These are phyloP conservation scores for Drosophila pullipes DNA, from an alignment of 2,888 invertebrate genomes.

Conservation along the genomic window DNA sequence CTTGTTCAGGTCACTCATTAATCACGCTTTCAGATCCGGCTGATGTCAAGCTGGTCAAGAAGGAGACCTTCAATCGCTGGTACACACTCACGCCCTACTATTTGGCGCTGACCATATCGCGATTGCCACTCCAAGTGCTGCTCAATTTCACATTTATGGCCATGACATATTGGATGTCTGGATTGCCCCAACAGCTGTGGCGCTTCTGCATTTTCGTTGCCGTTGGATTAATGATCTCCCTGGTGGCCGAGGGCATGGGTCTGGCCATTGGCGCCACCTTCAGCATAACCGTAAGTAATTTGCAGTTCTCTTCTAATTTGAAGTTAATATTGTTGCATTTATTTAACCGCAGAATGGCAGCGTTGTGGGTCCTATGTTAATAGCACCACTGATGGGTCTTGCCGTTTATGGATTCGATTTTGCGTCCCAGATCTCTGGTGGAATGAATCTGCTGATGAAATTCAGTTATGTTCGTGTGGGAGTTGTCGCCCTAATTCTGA, in stretches of 20 bases:
- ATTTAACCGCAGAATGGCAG: slow-evolving; percentile 88
- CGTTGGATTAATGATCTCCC: slow-evolving; percentile 89
- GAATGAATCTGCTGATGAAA: slow-evolving; percentile 89
- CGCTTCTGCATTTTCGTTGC: slow-evolving; percentile 90
- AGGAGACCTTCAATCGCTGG: slow-evolving; percentile 90
- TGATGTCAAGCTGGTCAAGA: slow-evolving; percentile 89
- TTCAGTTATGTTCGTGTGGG: slow-evolving; percentile 89
- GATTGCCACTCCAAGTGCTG: slow-evolving; percentile 87
- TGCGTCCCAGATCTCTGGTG: slow-evolving; percentile 87
- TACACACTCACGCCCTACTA: slow-evolving; percentile 89
- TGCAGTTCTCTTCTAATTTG: not conserved
- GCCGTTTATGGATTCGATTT: slow-evolving; percentile 91
- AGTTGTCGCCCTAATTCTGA: slow-evolving; percentile 88
- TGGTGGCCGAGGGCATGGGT: slow-evolving; percentile 92
- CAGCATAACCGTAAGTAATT: slow-evolving; percentile 88
- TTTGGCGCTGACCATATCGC: slow-evolving; percentile 88
- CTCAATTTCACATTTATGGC: slow-evolving; percentile 88
- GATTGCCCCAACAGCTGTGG: slow-evolving; percentile 88
- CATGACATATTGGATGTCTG: slow-evolving; percentile 89
- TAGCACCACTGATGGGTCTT: slow-evolving; percentile 89
- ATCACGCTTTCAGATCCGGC: slow-evolving; percentile 87
- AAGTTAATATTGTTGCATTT: not conserved
- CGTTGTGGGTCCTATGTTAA: slow-evolving; percentile 88
- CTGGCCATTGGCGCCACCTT: slow-evolving; percentile 91
- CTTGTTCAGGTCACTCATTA: not conserved